Percentiles rank a stretch among this genome's conserved stretches.
Conservation (phyloP, 92 coral and sea anemone species). For the Palythoa grandis region DNA sequence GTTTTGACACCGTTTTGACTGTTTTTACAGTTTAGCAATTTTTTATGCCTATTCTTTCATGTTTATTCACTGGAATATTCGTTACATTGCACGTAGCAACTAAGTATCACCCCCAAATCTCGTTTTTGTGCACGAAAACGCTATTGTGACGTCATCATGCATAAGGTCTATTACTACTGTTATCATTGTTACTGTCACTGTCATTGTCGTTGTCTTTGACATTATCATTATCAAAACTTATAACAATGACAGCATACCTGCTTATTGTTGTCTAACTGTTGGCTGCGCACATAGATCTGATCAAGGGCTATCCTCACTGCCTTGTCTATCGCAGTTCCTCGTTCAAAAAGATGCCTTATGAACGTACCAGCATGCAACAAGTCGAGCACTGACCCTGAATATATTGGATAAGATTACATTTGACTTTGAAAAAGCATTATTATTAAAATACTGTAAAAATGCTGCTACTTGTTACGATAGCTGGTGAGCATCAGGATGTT, state of each 20-base stretch:
- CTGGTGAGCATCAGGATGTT: too few species aligned
- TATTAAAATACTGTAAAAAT: neutral
- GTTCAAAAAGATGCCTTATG: conserved; percentile 61
- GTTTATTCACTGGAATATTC: too few species aligned
- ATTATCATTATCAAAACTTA: neutral
- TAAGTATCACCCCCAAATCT: too few species aligned
- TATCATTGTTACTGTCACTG: too few species aligned
- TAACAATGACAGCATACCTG: conserved; percentile 50
- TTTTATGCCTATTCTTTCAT: too few species aligned
- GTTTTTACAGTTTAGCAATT: too few species aligned
- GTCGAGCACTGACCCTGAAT: conserved; percentile 79
- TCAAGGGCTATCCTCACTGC: conserved; percentile 72
- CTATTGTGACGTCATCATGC: too few species aligned
- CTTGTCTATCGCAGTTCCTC: conserved; percentile 63
- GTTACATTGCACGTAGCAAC: too few species aligned
- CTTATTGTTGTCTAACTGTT: conserved; percentile 60
- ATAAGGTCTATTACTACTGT: too few species aligned
- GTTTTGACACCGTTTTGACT: too few species aligned
- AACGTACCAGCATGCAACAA: conserved; percentile 79
- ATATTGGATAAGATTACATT: neutral
- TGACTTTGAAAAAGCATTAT: neutral
- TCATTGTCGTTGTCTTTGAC: too few species aligned
- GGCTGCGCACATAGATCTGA: conserved; percentile 85
- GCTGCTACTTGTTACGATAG: neutral
- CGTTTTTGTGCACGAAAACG: too few species aligned